A percentile compares a stretch with the other conserved stretches of the same genome.
Conservation (phyloP, 2,113 vertebrate genomes). For the Thinocorus orbignyianus region DNA sequence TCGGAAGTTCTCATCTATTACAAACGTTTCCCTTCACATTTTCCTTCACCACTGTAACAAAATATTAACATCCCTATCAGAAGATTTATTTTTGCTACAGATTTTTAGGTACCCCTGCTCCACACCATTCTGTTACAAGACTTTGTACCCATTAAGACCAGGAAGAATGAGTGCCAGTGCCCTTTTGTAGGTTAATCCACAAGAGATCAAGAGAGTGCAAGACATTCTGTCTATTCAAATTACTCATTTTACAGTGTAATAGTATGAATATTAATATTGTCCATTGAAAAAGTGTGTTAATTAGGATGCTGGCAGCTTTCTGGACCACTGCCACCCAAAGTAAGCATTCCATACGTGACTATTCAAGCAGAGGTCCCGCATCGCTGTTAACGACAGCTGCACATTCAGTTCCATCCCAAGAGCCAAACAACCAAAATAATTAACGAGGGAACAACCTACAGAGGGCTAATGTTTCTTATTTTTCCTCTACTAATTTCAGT, state of each 20-base stretch:
- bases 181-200: constrained; percentile 56
- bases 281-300: constrained; percentile 56
- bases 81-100: neutral
- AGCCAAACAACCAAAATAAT: constrained; percentile 1
- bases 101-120: neutral
- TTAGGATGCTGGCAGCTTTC: constrained; percentile 53
- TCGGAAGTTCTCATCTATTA: neutral
- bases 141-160: constrained; percentile 5
- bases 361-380: neutral
- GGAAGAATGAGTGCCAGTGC: constrained; percentile 30
- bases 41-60: neutral
- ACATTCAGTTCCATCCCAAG: neutral
- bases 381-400: fast-evolving
- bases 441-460: neutral
- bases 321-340: constrained; percentile 45
- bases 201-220: constrained; percentile 45
- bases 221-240: constrained; percentile 43
- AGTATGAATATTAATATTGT: constrained; percentile 58
- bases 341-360: neutral
- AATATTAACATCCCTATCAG: neutral
- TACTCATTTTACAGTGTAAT: constrained; percentile 41
- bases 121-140: neutral
- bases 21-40: neutral
- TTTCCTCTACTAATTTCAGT: constrained; percentile 23
- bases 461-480: constrained; percentile 36